Evolutionary conservation across 2,113 vertebrate species (phyloP).

Genomic region (Chiloscyllium plagiosum): DNA sequence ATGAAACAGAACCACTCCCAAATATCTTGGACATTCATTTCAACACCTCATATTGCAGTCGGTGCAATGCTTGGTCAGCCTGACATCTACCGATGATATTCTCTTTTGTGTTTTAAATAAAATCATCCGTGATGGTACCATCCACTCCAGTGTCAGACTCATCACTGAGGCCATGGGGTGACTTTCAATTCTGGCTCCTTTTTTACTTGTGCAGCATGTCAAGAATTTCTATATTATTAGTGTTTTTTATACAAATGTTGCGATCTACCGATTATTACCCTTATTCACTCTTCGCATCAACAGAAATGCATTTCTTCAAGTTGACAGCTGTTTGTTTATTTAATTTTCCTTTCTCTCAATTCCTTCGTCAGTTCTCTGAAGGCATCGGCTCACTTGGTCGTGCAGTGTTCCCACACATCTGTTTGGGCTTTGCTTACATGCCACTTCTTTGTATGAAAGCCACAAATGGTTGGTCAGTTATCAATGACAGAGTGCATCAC

Average conservation of each 20-base stretch:
- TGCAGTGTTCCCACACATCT: too few relatives aligned
- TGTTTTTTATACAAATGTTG: background rate
- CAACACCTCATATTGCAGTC: background rate
- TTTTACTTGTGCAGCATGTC: background rate
- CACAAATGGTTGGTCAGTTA: background rate
- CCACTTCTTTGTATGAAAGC: background rate
- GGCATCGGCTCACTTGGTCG: background rate
- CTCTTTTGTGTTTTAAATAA: slow-evolving; percentile 5
- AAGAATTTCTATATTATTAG: background rate
- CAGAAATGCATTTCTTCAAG: background rate
- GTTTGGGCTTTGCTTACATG: background rate
- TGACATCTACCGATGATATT: slow-evolving; percentile 25
- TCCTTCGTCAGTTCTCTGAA: background rate
- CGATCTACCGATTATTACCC: background rate
- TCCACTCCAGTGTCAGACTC: background rate
- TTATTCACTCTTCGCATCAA: background rate
- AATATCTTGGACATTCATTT: slow-evolving; percentile 17
- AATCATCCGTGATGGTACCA: background rate
- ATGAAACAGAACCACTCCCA: slow-evolving; percentile 16
- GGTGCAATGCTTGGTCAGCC: background rate
- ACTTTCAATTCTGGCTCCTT: background rate
- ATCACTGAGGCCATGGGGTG: background rate
- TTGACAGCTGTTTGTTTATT: background rate
- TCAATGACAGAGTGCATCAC: background rate
- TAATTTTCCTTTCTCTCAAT: background rate